Evolutionary conservation across 2,888 invertebrate species (phyloP), one percentile per base, ranked within the genome.

Genomic region (Campoletis raptor): DNA sequence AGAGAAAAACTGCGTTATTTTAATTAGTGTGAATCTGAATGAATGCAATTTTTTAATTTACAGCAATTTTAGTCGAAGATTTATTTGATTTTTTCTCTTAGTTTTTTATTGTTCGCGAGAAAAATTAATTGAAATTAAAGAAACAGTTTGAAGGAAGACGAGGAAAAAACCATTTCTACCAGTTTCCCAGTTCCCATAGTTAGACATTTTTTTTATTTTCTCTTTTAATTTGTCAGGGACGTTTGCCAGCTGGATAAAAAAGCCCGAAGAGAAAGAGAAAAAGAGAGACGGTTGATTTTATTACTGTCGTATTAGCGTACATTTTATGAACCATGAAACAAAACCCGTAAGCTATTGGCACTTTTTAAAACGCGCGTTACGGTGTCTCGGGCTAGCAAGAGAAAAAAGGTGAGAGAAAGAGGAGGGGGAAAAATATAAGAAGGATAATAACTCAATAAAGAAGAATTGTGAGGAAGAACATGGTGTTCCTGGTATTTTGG

Each of bases 281-380:
- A 30, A 69, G 36, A 42, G n/a, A 40, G 37, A 21, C 7, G 40
- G 40, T 18, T 48, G 77, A 83, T 77, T 83, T 83, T 83, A 77
- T 77, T 52, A 61, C 77, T 40, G 37, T 83, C 77, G 57, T 57
- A 67, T 69, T 69, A 76, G 37, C 42, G 37, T 45, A 57, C 36
- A 70, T 69, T 82, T 82, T 57, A 82, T 48, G 61, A 70, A 70
- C 37, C 69, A 42, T 77, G 37, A 77, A 77, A 82, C 42, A 21
- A 42, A 57, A 74, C 21, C 66, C 66, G 37, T 45, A 24, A 45
- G 7, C 64, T 24, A 73, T 77, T 37, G 45, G 69, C 76, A 36
- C 18, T 57, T 57, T 45, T n/a, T 61, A 18, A 30, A 30, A 36
- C n/a, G 61, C n/a, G 61, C 36, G 21, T 76, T 69, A 21, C 69